Evolutionary conservation across 2,797 vertebrate genomes (phyloP).

Genomic region (Anolis apletophallus): DNA sequence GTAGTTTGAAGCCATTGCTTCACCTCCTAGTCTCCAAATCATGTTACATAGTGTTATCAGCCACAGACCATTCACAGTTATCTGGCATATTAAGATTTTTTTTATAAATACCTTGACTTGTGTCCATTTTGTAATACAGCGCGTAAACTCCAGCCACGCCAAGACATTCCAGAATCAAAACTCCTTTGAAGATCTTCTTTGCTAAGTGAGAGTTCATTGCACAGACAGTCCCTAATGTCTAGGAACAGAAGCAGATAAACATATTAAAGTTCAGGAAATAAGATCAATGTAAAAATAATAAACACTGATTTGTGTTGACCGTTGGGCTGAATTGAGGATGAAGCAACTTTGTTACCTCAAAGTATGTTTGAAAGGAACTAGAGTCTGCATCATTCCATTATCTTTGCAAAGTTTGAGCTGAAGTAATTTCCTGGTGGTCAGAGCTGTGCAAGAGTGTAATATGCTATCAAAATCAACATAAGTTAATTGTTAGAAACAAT

Average conservation of each 20-base stretch:
- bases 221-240: not conserved
- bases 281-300: not conserved
- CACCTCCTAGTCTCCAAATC: too few relatives aligned
- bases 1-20: too few relatives aligned
- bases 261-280: not conserved
- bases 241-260: not conserved
- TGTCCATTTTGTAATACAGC: conserved; percentile 35
- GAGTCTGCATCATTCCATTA: not conserved
- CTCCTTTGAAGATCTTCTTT: conserved; percentile 25
- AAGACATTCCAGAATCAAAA: conserved; percentile 17
- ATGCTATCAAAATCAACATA: not conserved
- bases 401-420: not conserved
- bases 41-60: too few relatives aligned
- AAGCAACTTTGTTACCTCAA: not conserved
- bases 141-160: conserved; percentile 10
- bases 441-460: not conserved
- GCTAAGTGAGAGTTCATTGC: not conserved
- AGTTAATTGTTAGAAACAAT: not conserved
- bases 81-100: not conserved
- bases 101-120: conserved; percentile 29
- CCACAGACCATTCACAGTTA: not conserved
- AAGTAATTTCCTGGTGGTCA: too few relatives aligned
- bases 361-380: not conserved
- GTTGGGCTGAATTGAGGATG: not conserved
- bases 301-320: not conserved